These are phyloP conservation scores for Centroberyx gerrardi DNA, from an alignment of 2,797 vertebrate genomes.

Conservation along the genomic window DNA sequence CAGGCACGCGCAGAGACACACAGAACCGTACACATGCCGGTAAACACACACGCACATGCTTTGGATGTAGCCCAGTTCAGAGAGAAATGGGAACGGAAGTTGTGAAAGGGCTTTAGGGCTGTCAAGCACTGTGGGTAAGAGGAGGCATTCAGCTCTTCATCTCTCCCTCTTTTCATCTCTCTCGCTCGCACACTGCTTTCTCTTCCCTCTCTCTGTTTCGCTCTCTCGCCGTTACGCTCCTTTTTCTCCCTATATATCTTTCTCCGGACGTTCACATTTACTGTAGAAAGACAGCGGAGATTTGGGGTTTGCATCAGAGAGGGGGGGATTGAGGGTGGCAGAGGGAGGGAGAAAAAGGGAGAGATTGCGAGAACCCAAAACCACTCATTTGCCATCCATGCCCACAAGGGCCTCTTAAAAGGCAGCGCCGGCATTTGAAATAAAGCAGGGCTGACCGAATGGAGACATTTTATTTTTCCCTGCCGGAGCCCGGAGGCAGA, in stretches of 20 bases:
- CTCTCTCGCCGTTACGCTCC: constrained; percentile 18
- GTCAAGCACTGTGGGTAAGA: constrained; percentile 64
- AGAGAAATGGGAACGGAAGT: constrained; percentile 72
- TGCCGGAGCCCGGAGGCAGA: constrained; percentile 87
- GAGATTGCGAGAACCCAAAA: constrained; percentile 74
- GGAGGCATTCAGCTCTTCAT: constrained; percentile 68
- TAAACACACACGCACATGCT: constrained; percentile 43
- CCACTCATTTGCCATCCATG: constrained; percentile 83
- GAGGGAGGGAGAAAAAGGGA: constrained; percentile 47
- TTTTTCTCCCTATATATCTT: constrained; percentile 42
- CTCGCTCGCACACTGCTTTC: constrained; percentile 13
- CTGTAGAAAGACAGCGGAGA: constrained; percentile 57
- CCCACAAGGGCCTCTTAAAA: constrained; percentile 84
- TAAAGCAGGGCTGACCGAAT: constrained; percentile 87
- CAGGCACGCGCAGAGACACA: neutral
- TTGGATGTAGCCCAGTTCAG: constrained; percentile 69
- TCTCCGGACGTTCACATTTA: constrained; percentile 55
- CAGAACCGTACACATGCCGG: neutral
- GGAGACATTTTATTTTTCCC: constrained; percentile 84
- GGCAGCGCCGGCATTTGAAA: constrained; percentile 85
- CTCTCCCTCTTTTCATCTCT: constrained; percentile 30
- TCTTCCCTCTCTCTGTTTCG: constrained; percentile 31
- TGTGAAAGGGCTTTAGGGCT: constrained; percentile 72
- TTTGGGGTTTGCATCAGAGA: constrained; percentile 66
- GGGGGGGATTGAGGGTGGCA: constrained; percentile 52